These are phyloP conservation scores for Drosophila multiciliata DNA, from an alignment of 2,888 invertebrate species.

Conservation along the genomic window DNA sequence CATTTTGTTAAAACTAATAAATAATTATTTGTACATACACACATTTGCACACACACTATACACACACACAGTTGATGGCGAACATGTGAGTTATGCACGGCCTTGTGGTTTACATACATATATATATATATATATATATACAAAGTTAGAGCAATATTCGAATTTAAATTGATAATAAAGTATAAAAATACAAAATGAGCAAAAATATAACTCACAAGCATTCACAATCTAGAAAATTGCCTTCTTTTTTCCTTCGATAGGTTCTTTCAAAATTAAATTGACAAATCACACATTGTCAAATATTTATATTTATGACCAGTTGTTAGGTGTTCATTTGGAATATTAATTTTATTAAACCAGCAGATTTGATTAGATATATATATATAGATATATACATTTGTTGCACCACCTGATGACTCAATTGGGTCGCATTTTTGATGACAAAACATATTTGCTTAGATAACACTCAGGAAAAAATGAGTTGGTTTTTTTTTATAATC, in stretches of 20 bases:
- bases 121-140: slow-evolving; percentile 50
- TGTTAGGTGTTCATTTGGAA: neutral
- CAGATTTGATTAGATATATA: slow-evolving; percentile 30
- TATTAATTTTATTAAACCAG: neutral
- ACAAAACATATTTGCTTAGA: neutral
- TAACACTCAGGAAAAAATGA: neutral
- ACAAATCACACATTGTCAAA: neutral
- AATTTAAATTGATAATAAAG: slow-evolving; percentile 78
- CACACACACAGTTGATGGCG: neutral
- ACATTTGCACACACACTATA: slow-evolving; percentile 15
- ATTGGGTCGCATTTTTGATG: slow-evolving; percentile 8
- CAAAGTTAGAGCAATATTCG: slow-evolving; percentile 76
- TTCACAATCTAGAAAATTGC: slow-evolving; percentile 21
- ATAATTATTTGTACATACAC: slow-evolving; percentile 70
- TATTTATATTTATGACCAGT: neutral
- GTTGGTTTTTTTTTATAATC: neutral
- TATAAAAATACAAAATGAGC: slow-evolving; percentile 25
- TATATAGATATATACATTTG: slow-evolving; percentile 12
- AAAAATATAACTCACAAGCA: slow-evolving; percentile 40
- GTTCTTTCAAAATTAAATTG: slow-evolving; percentile 12
- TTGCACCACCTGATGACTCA: slow-evolving; percentile 8
- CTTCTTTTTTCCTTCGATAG: neutral
- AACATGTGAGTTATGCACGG: slow-evolving; percentile 31
- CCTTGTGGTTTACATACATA: slow-evolving; percentile 67
- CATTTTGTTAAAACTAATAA: slow-evolving; percentile 66